A percentile compares a stretch with the other conserved stretches of the same genome.
These are phyloP conservation scores for Apamea anceps DNA, from an alignment of 2,888 invertebrate genomes.

Conservation along the genomic window DNA sequence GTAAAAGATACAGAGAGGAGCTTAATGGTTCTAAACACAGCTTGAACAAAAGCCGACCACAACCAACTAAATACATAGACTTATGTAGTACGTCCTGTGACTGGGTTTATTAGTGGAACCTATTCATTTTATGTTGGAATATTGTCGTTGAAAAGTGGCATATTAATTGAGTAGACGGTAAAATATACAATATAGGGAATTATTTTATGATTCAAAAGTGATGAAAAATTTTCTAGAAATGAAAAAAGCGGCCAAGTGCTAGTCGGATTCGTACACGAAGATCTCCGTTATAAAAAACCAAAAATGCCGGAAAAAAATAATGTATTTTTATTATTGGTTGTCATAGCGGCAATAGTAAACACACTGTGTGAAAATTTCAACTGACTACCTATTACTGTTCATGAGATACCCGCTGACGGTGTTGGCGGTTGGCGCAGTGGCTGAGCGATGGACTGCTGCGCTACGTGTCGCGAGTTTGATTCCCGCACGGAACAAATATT, in stretches of 20 bases:
- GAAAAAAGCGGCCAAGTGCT: neutral
- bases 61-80: conserved; percentile 49
- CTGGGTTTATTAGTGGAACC: conserved; percentile 32
- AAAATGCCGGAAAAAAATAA: neutral
- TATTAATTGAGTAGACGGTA: neutral
- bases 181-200: neutral
- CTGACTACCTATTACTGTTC: neutral
- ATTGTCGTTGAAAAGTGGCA: neutral
- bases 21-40: conserved; percentile 53
- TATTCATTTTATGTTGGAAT: conserved; percentile 3
- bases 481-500: too few relatives aligned
- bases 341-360: too few relatives aligned
- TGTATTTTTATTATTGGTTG: too few relatives aligned
- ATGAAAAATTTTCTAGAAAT: neutral
- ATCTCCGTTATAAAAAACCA: neutral
- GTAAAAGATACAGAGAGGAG: conserved; percentile 44
- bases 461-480: too few relatives aligned
- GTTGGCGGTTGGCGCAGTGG: too few relatives aligned
- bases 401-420: too few relatives aligned
- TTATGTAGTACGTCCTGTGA: conserved; percentile 19
- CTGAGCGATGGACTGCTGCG: too few relatives aligned
- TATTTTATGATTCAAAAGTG: neutral
- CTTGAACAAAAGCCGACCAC: conserved; percentile 43
- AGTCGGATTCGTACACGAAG: neutral
- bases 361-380: neutral